Percentiles rank a stretch among this genome's conserved stretches.
These are phyloP conservation scores for Trinorchestia longiramus DNA, from an alignment of 1,140 invertebrate genomes.

Conservation along the genomic window DNA sequence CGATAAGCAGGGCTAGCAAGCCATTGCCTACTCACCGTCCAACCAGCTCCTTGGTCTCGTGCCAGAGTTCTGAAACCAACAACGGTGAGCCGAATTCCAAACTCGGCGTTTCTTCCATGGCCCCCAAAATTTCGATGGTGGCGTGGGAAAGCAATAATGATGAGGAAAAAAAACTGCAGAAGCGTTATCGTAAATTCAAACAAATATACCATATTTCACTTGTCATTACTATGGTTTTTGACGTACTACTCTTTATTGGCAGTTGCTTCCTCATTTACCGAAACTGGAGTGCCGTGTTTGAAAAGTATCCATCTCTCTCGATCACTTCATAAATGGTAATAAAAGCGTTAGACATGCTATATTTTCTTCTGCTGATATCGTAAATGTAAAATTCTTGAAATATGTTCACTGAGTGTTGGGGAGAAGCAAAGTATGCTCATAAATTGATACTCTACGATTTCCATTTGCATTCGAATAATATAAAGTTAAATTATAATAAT, in stretches of 20 bases:
- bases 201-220: not conserved
- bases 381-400: not conserved
- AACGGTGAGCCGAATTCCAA: not conserved
- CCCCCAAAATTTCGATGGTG: not conserved
- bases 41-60: not conserved
- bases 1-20: not conserved
- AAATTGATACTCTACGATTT: not conserved
- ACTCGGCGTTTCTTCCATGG: not conserved
- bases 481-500: too few relatives aligned
- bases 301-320: not conserved
- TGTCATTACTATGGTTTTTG: not conserved
- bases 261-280: not conserved
- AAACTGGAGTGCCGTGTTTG: not conserved
- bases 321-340: not conserved
- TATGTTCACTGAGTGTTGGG: not conserved
- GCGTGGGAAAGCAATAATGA: not conserved
- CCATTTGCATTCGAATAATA: not conserved
- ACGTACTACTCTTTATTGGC: not conserved
- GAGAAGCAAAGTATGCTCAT: not conserved
- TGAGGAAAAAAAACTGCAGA: not conserved
- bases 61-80: not conserved
- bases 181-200: not conserved
- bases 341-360: not conserved
- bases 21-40: too few relatives aligned
- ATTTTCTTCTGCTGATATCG: not conserved